Evolutionary conservation across 2,797 vertebrate species (phyloP).

Genomic region (Chiroxiphia lanceolata): DNA sequence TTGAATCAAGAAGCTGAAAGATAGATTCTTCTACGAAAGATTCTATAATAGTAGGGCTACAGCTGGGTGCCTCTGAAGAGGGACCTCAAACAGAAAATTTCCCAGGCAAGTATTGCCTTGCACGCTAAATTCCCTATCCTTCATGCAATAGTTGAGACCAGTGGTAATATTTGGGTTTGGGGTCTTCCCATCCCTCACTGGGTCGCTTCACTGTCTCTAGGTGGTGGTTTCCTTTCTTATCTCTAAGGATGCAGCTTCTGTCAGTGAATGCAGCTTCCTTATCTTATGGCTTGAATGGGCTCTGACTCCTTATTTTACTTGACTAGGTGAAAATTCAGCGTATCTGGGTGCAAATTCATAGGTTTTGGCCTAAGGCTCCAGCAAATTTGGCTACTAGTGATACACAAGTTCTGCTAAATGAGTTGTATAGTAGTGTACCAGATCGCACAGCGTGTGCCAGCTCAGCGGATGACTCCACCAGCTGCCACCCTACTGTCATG

Average conservation of each 20-base stretch:
- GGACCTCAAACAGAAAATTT: accelerated
- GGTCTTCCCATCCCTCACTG: neutral
- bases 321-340: neutral
- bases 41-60: neutral
- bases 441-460: neutral
- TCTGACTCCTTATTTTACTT: neutral
- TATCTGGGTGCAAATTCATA: neutral
- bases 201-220: neutral
- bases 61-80: neutral
- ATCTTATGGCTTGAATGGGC: neutral
- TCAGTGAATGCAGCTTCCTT: neutral
- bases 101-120: neutral
- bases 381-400: neutral
- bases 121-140: neutral
- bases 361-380: neutral
- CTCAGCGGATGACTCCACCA: neutral
- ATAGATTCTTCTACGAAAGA: neutral
- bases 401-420: neutral
- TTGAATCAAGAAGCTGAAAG: neutral
- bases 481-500: neutral
- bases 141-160: neutral
- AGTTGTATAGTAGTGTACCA: neutral
- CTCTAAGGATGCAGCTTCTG: neutral
- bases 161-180: neutral
- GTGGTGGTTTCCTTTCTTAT: neutral